These are phyloP conservation scores for Chrysochloris asiatica DNA, from an alignment of 2,113 vertebrate species.

Conservation along the genomic window DNA sequence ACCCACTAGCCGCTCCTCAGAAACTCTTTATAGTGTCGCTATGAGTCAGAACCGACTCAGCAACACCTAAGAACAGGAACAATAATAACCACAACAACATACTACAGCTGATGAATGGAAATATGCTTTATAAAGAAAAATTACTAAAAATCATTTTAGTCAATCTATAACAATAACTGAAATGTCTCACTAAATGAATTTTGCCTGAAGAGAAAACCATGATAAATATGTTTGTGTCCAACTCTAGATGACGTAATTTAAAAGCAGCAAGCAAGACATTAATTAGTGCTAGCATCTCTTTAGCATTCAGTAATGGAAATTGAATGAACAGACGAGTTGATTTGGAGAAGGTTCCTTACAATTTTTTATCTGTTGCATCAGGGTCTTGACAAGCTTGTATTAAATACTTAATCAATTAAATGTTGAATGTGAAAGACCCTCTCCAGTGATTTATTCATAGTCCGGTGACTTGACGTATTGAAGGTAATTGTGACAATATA, in stretches of 20 bases:
- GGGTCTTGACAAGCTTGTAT: neutral
- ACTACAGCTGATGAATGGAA: conserved; percentile 6
- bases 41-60: too few species aligned
- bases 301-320: neutral
- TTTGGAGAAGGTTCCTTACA: neutral
- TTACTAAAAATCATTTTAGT: neutral
- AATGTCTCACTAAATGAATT: conserved; percentile 27
- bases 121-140: conserved; percentile 41
- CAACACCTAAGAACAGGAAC: too few species aligned
- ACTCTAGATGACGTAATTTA: neutral
- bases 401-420: neutral
- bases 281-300: neutral
- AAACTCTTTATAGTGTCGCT: too few species aligned
- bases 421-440: neutral
- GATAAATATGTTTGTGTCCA: neutral
- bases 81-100: too few species aligned
- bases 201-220: conserved; percentile 24
- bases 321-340: neutral
- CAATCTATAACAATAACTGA: neutral
- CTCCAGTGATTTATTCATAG: too few species aligned
- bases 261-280: neutral
- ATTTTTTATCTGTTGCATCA: neutral
- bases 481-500: neutral
- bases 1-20: too few species aligned
- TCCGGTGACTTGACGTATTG: neutral